These are phyloP conservation scores for Neoniphon sammara DNA, from an alignment of 2,797 vertebrate genomes.

Conservation along the genomic window DNA sequence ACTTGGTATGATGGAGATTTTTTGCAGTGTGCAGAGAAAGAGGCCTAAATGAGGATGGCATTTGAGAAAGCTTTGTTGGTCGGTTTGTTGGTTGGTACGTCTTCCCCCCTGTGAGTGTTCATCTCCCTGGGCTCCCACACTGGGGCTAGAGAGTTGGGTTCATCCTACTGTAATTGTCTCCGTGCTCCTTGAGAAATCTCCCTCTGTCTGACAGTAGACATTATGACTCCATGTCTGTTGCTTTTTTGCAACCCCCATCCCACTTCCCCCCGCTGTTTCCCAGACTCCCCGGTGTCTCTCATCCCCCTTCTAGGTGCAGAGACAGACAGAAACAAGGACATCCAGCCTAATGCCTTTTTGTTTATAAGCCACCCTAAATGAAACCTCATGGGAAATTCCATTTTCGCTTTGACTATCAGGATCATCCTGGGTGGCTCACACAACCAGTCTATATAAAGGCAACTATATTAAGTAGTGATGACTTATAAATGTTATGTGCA, in stretches of 20 bases:
- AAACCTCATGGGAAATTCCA: constrained; percentile 21
- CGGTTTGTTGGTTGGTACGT: constrained; percentile 9
- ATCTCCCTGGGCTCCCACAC: constrained; percentile 22
- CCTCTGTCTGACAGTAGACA: constrained; percentile 26
- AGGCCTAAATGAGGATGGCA: not conserved
- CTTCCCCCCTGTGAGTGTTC: constrained; percentile 11
- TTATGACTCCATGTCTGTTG: constrained; percentile 16
- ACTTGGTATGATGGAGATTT: too few species aligned
- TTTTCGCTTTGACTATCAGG: constrained; percentile 30
- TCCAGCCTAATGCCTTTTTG: constrained; percentile 32
- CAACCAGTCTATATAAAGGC: constrained; percentile 2
- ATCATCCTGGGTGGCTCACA: constrained; percentile 55
- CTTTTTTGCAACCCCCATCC: constrained; percentile 4
- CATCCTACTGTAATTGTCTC: constrained; percentile 50
- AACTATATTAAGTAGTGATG: constrained; percentile 39
- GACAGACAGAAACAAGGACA: constrained; percentile 15
- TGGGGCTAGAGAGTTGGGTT: constrained; percentile 23
- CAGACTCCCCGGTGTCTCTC: not conserved
- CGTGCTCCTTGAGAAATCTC: constrained; percentile 17
- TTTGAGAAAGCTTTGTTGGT: constrained; percentile 2
- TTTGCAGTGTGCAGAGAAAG: constrained; percentile 12
- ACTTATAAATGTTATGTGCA: constrained; percentile 43
- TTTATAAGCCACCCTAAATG: constrained; percentile 29
- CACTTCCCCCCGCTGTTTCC: not conserved
- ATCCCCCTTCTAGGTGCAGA: constrained; percentile 9